Conservation (phyloP, 1,140 invertebrate species). For the Ooceraea biroi region DNA sequence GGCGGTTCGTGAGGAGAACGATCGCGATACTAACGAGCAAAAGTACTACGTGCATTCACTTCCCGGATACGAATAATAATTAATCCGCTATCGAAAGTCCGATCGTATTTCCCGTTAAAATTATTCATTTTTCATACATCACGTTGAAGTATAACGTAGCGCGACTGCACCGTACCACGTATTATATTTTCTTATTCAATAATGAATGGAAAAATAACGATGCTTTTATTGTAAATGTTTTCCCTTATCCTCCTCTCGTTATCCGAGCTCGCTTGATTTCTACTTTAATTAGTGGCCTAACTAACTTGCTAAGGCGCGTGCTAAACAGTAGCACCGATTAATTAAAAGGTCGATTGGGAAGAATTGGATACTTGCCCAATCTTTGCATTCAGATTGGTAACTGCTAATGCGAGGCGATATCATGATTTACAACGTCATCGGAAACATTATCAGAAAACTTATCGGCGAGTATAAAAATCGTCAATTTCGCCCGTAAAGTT, state of each 20-base stretch:
- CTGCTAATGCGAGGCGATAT: not conserved
- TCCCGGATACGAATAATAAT: slow-evolving; percentile 55
- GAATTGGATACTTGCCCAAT: not conserved
- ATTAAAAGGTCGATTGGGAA: not conserved
- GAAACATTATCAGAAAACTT: slow-evolving; percentile 31
- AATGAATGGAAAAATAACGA: not conserved
- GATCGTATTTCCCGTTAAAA: slow-evolving; percentile 36
- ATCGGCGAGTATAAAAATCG: not conserved
- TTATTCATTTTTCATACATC: slow-evolving; percentile 1
- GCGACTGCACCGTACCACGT: not conserved
- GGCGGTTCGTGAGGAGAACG: slow-evolving; percentile 43
- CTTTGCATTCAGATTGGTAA: not conserved
- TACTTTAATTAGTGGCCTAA: not conserved
- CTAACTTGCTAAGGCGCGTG: not conserved
- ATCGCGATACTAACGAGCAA: slow-evolving; percentile 55
- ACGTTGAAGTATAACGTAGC: slow-evolving; percentile 16
- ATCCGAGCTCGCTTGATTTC: not conserved
- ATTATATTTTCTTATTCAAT: not conserved
- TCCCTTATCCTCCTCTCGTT: not conserved
- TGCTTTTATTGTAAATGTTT: not conserved
- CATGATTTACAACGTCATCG: slow-evolving; percentile 7
- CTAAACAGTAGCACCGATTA: not conserved
- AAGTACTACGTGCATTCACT: slow-evolving; percentile 47
- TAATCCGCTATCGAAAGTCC: slow-evolving; percentile 44
- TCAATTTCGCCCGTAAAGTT: not conserved